Conservation (phyloP, 2,888 invertebrate species). For the Acanthosoma haemorrhoidale region DNA sequence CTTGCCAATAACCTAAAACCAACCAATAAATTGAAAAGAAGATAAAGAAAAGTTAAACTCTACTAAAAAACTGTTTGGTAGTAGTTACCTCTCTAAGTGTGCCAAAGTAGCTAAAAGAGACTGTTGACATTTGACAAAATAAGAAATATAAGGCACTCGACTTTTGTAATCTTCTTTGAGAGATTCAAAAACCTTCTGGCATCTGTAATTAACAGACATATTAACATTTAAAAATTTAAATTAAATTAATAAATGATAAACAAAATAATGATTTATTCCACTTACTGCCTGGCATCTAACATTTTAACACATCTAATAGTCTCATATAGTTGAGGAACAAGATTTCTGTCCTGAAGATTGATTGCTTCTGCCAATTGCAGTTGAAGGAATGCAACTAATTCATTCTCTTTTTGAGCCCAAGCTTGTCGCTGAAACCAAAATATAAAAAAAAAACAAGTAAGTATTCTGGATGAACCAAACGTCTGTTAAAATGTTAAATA, state of each 20-base stretch:
- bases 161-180: constrained; percentile 70
- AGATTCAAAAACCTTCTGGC: constrained; percentile 66
- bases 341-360: constrained; percentile 68
- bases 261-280: background rate
- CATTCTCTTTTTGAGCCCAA: constrained; percentile 45
- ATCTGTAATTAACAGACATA: constrained; percentile 53
- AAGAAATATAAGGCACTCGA: constrained; percentile 73
- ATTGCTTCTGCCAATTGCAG: constrained; percentile 76
- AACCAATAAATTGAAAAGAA: background rate
- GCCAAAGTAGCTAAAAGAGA: constrained; percentile 69
- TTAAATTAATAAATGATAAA: background rate
- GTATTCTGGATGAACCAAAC: background rate
- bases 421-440: constrained; percentile 45
- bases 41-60: background rate
- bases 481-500: too few relatives aligned
- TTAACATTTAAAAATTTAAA: background rate
- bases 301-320: constrained; percentile 58
- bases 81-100: constrained; percentile 61
- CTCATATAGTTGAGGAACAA: constrained; percentile 75
- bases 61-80: too few relatives aligned
- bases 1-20: constrained; percentile 53
- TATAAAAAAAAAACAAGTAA: background rate
- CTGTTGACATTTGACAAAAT: constrained; percentile 74
- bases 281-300: constrained; percentile 59
- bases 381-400: constrained; percentile 61